Evolutionary conservation across 2,888 invertebrate species (phyloP).

Genomic region (Tupiocoris notatus): DNA sequence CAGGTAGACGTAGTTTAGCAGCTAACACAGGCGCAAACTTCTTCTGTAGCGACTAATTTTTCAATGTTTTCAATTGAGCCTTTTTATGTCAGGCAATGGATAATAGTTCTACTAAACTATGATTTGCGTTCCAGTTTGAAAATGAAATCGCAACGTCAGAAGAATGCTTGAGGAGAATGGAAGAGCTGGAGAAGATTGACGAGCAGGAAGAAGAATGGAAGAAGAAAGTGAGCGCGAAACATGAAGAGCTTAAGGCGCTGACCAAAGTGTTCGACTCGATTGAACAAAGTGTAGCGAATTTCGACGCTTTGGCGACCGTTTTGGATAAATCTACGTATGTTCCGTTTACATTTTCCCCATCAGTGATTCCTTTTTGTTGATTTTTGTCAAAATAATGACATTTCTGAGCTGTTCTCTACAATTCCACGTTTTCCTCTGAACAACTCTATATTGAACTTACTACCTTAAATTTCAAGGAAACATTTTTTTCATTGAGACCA

Average conservation of each 20-base stretch:
- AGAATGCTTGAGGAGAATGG: neutral
- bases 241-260: neutral
- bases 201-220: neutral
- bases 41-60: too few relatives aligned
- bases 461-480: too few relatives aligned
- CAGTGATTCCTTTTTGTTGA: too few relatives aligned
- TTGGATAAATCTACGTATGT: neutral
- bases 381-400: too few relatives aligned
- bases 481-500: too few relatives aligned
- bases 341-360: too few relatives aligned
- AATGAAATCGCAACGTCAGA: neutral
- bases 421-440: too few relatives aligned
- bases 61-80: neutral
- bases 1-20: too few relatives aligned
- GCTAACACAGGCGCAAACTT: too few relatives aligned
- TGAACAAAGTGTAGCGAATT: neutral
- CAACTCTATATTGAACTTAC: too few relatives aligned
- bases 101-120: neutral
- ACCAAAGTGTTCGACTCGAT: neutral
- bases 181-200: neutral
- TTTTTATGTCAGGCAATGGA: neutral
- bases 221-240: neutral
- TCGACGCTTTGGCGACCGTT: neutral
- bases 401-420: too few relatives aligned
- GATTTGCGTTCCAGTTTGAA: neutral